Base-by-base conservation (phyloP, 2,888 invertebrate genomes). In the Lithophane semibrunnea region DNA sequence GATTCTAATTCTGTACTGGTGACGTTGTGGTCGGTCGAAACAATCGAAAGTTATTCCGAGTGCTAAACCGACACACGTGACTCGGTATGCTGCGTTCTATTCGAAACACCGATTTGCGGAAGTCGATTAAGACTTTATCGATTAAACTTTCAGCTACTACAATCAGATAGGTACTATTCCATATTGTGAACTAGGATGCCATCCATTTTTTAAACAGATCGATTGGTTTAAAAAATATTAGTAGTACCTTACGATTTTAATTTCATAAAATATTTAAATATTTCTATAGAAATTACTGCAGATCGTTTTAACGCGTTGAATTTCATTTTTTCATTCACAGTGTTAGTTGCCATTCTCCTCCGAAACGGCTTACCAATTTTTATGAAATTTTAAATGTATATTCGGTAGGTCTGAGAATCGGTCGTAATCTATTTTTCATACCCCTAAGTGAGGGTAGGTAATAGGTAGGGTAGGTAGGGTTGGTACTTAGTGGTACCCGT, bases 41-140 rank as follows among this genome's bases (percentile, higher is more conserved):
- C 96, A 96, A 96, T 95, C 94, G 94, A 93, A 94, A 95, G 95
- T 94, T 96, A 96, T 96, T 95, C 95, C 93, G 92, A 95, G 95
- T 94, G 94, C 92, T 93, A 93, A 93, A 93, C 91, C 90, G 90
- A 88, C 91, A 88, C 94, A 94, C 94, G 93, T 94, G 94, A 95
- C 92, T 88, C 82, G 89, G 91, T 90, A 90, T 93, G 92, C 93
- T 93, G 94, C 94, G 94, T 94, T 94, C 94, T 93, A 90, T 87
- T 89, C 89, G 89, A 93, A 93, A 90, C 85, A 86, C 77, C 87
- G 91, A 92, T 92, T 93, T 91, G 91, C 92, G 92, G 93, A 94
- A 93, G 94, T 92, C 79, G 74, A 90, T 90, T 89, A 86, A 78
- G 82, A 87, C 86, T 79, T 77, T 80, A 86, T 88, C 73, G 72